Evolutionary conservation across 2,113 vertebrate genomes (phyloP).

Genomic region (Ceyx margarethae): DNA sequence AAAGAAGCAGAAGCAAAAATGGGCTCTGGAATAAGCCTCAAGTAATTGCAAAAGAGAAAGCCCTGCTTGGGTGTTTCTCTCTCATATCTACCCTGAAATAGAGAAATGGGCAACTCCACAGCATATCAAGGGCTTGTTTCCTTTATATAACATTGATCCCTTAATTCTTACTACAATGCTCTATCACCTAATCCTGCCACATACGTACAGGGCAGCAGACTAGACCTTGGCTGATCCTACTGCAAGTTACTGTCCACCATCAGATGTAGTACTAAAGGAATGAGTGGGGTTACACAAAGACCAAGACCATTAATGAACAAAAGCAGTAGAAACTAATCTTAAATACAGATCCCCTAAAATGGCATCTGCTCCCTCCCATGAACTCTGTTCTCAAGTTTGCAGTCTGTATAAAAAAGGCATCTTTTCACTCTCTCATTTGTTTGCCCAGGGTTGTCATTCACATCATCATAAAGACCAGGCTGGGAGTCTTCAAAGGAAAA

Average conservation of each 20-base stretch:
- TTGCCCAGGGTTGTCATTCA: constrained; percentile 9
- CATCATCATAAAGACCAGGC: not conserved
- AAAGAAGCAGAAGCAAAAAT: not conserved
- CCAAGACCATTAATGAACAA: not conserved
- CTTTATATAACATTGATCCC: not conserved
- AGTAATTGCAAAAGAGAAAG: not conserved
- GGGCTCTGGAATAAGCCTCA: not conserved
- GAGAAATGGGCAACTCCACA: not conserved
- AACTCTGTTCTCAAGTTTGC: not conserved
- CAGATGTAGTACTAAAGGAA: not conserved
- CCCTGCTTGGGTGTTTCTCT: not conserved
- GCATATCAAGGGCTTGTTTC: not conserved
- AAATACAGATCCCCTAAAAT: not conserved
- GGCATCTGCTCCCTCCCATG: not conserved
- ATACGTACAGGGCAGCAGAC: rapidly evolving
- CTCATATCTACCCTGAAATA: not conserved
- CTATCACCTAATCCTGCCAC: not conserved
- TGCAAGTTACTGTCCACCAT: not conserved
- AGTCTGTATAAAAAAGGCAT: not conserved
- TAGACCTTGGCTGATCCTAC: not conserved
- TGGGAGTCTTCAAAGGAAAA: constrained; percentile 31
- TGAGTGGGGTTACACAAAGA: not conserved
- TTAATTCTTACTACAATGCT: not conserved
- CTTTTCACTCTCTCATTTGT: not conserved
- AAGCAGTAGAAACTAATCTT: not conserved